Evolutionary conservation across 2,113 vertebrate species (phyloP).

Genomic region (Tyto alba): DNA sequence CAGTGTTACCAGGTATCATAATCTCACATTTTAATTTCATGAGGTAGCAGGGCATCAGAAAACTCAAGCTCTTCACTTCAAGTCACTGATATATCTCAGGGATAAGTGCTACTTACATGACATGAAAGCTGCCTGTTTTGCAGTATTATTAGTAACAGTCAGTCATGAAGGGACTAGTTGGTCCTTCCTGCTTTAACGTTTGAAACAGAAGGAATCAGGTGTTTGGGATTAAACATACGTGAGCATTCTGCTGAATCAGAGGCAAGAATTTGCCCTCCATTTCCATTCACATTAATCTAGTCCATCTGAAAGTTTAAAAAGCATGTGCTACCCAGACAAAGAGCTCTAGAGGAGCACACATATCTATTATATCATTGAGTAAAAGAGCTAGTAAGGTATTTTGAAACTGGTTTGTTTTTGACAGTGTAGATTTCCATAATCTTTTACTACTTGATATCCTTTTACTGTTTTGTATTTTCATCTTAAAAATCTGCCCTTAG

Average conservation of each 20-base stretch:
- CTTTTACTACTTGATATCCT: background rate
- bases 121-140: background rate
- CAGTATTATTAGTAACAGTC: background rate
- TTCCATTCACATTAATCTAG: background rate
- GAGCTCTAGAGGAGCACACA: background rate
- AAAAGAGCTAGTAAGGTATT: background rate
- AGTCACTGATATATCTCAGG: background rate
- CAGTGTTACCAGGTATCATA: background rate
- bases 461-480: background rate
- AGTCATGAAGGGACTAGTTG: background rate
- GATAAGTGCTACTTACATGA: background rate
- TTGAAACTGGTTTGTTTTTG: background rate
- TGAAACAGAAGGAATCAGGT: background rate
- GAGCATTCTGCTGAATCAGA: background rate
- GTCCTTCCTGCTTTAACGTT: background rate
- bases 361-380: background rate
- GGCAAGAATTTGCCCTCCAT: background rate
- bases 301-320: background rate
- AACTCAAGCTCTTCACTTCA: background rate
- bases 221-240: background rate
- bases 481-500: background rate
- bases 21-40: background rate
- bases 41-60: background rate
- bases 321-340: background rate
- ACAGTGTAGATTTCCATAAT: background rate